Evolutionary conservation across 2,113 vertebrate genomes (phyloP), one percentile per base, ranked within the genome.

Genomic region (Bathybates hornii): DNA sequence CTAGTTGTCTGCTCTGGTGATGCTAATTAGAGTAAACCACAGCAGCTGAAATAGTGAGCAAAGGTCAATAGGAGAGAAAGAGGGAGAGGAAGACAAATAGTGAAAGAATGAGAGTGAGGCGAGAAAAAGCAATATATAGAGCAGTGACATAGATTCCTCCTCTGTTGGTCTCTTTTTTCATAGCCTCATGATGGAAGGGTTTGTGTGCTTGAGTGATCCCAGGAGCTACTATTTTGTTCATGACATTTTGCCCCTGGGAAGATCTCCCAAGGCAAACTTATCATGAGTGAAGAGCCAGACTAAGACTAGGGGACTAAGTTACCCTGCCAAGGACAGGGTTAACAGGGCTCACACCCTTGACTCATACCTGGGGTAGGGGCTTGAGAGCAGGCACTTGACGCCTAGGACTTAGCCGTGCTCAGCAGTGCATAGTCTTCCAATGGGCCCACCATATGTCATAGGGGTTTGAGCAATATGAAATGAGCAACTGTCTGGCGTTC

Each of bases 11-110:
- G 80, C 36, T 34, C 19, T 7, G 43, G 50, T 57, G 85, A 89
- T 81, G 81, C 53, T 91, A 85, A 87, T 86, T 89, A 79, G 87
- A 54, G 80, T 86, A 84, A 88, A 90, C 45, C 80, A 61, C 76
- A 48, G 71, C 21, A 57, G 82, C 36, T n/a, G 14, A 41, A 89
- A 80, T 52, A 53, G 52, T 13, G 27, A 80, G 43, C 50, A 66
- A 85, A 66, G 50, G 27, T 14, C 14, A 63, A 50, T 21, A 11
- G 27, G 32, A 83, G 7, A 59, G 24, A 73, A n/a, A 66, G 21
- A 45, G 21, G 38, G 21, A 63, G 10, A 56, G 38, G 89, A 7
- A 14, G 63, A 87, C 45, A 34, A 73, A 17, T 4, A 61, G 21
- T 41, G 24, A 80, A 19, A 17, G 32, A 90, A 7, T 16, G 80